Conservation (phyloP, 2,797 vertebrate genomes). For the Poeciliopsis turneri region DNA sequence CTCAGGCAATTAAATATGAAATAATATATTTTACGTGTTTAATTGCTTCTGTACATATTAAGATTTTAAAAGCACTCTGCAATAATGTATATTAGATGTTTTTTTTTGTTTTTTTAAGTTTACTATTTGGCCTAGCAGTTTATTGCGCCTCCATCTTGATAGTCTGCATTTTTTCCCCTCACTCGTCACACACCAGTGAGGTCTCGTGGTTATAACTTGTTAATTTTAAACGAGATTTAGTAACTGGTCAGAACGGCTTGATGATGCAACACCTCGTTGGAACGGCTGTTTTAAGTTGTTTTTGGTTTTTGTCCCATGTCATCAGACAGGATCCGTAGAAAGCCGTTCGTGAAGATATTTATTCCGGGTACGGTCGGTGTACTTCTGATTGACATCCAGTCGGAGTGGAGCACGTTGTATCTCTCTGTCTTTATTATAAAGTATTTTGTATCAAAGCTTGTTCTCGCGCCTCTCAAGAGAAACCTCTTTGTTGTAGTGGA, state of each 20-base stretch:
- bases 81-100: not conserved
- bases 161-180: not conserved
- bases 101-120: not conserved
- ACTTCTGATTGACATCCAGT: not conserved
- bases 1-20: not conserved
- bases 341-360: not conserved
- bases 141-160: too few species aligned
- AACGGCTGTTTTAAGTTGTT: too few species aligned
- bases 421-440: not conserved
- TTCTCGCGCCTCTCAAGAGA: not conserved
- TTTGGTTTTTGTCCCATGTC: too few species aligned
- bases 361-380: not conserved
- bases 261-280: too few species aligned
- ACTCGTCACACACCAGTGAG: not conserved
- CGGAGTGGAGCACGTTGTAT: not conserved
- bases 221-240: too few species aligned
- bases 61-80: not conserved
- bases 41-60: not conserved
- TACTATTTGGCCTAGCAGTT: not conserved
- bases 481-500: slow-evolving; percentile 9
- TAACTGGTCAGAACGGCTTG: fast-evolving
- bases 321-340: not conserved
- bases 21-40: not conserved
- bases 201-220: too few species aligned
- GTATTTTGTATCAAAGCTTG: not conserved